A percentile compares a stretch with the other conserved stretches of the same genome.
Conservation (phyloP, 2,113 vertebrate genomes). For the Spizaetus ornatus region DNA sequence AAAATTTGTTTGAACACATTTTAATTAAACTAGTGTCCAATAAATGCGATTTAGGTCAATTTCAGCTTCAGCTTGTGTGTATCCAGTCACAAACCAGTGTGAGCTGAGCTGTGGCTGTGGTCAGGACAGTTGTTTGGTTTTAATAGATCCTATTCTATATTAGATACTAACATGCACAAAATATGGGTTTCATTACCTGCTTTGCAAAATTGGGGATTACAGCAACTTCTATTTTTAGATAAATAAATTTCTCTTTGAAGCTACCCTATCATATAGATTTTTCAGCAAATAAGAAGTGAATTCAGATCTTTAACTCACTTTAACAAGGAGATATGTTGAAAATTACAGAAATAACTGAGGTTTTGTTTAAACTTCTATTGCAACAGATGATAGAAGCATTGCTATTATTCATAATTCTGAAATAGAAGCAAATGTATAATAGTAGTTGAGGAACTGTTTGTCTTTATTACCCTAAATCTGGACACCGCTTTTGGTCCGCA, state of each 20-base stretch:
- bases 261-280: not conserved
- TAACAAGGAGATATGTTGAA: not conserved
- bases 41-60: not conserved
- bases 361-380: not conserved
- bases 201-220: not conserved
- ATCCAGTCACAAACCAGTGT: not conserved
- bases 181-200: not conserved
- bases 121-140: not conserved
- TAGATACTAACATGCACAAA: not conserved
- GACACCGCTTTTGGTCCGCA: not conserved
- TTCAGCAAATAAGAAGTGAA: not conserved
- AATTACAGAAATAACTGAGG: not conserved
- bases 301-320: not conserved
- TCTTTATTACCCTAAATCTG: not conserved
- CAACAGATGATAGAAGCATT: not conserved
- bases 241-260: not conserved
- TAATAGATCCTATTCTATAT: not conserved
- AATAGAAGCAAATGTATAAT: not conserved
- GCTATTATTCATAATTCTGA: not conserved
- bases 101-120: not conserved
- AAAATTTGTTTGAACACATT: not conserved
- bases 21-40: not conserved
- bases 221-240: not conserved
- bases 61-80: not conserved
- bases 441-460: not conserved